These are phyloP conservation scores for Andrena trimmerana DNA, from an alignment of 2,888 invertebrate genomes.

Conservation along the genomic window DNA sequence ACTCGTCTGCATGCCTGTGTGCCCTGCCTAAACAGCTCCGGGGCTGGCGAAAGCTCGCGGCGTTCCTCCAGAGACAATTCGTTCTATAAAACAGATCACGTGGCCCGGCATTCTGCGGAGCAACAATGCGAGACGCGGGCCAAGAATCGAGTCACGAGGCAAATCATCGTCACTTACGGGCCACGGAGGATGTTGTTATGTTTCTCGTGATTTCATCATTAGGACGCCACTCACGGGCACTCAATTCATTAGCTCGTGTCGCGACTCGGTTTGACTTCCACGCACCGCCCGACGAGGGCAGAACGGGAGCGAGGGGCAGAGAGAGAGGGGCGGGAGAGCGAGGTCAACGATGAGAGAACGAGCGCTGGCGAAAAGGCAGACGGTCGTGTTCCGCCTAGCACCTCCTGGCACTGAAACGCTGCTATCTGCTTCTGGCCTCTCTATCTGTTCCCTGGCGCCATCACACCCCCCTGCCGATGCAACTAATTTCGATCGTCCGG, in stretches of 20 bases:
- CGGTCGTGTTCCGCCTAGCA: conserved; percentile 71
- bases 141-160: conserved; percentile 68
- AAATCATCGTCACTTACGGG: conserved; percentile 71
- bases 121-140: conserved; percentile 3
- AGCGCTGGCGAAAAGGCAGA: conserved; percentile 31
- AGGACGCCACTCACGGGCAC: conserved; percentile 74
- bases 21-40: background rate
- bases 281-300: conserved; percentile 20
- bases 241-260: conserved; percentile 74
- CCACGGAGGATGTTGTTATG: conserved; percentile 74
- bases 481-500: conserved; percentile 63
- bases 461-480: conserved; percentile 62
- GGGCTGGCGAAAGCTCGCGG: conserved; percentile 3
- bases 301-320: background rate
- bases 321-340: conserved; percentile 27
- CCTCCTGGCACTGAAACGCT: conserved; percentile 72
- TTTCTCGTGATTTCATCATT: conserved; percentile 77
- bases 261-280: conserved; percentile 60
- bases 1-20: background rate
- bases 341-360: conserved; percentile 28
- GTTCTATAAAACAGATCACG: conserved; percentile 53
- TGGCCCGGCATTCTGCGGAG: conserved; percentile 23
- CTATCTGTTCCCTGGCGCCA: conserved; percentile 71
- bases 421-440: conserved; percentile 53
- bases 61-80: conserved; percentile 55